These are phyloP conservation scores for Bergia sp. DNA, from an alignment of 92 coral and sea anemone genomes.

Conservation along the genomic window DNA sequence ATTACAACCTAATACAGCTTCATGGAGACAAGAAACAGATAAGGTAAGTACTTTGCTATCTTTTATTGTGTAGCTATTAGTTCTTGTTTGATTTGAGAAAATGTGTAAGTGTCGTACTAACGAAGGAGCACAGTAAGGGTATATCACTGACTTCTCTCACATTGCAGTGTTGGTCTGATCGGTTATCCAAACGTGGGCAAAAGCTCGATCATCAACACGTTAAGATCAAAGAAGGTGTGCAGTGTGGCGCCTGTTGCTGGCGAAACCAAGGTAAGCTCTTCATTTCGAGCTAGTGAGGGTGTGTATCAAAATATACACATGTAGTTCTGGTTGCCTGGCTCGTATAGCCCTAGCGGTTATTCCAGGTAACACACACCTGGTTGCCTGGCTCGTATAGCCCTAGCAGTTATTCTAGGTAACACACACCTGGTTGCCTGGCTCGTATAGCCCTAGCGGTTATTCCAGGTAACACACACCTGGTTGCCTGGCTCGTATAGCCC, in stretches of 20 bases:
- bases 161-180: slow-evolving; percentile 89
- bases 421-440: too few species aligned
- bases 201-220: slow-evolving; percentile 95
- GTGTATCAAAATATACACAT: neutral
- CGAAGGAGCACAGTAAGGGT: neutral
- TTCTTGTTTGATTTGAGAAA: neutral
- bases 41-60: slow-evolving; percentile 55
- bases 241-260: slow-evolving; percentile 99
- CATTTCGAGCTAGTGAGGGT: neutral
- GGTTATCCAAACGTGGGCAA: slow-evolving; percentile 99
- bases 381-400: too few species aligned
- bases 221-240: slow-evolving; percentile 93
- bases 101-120: neutral
- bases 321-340: too few species aligned
- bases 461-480: too few species aligned
- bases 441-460: too few species aligned
- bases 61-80: too few species aligned
- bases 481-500: too few species aligned
- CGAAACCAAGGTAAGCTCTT: slow-evolving; percentile 83
- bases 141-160: neutral
- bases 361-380: too few species aligned
- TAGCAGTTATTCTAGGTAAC: too few species aligned
- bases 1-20: slow-evolving; percentile 55
- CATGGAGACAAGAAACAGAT: slow-evolving; percentile 96
- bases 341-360: too few species aligned